Evolutionary conservation across 2,113 vertebrate species (phyloP), one percentile per base, ranked within the genome.

Genomic region (Gobio gobio): DNA sequence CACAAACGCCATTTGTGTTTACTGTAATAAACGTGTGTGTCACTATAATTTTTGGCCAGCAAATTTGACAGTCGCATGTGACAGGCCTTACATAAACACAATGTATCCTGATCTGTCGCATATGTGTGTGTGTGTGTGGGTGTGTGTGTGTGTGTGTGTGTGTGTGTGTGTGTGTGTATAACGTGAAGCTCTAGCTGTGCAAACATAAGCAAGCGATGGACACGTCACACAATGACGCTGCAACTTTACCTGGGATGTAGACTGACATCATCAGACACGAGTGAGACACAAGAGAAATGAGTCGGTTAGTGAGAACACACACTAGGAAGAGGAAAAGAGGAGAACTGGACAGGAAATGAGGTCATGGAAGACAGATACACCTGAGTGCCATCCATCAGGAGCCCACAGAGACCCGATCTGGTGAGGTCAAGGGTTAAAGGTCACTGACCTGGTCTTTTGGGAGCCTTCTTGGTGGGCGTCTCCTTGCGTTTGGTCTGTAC

Each of bases 401-500:
- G 56, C 54, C 59, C 43, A 72, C 40, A 83, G 51, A 40, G 63
- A 45, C 73, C 33, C 26, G 12, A 40, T 26, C 20, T 45, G 47
- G 13, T 33, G n/a, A 43, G 3, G 47, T 43, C 8, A 18, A 66
- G 77, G 5, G n/a, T 82, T 86, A 89, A 54, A 49, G 72, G 36
- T 51, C 63, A 82, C 96, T 94, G 92, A 99, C 98, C 98, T 92
- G 98, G 97, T 88, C 98, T 94, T 93, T 97, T 98, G 72, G 96
- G 87, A 0, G 96, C 95, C 86, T 98, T 99, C 90, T 99, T 99
- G 88, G 97, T 99, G 76, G 98, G 98, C 0, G 98, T 99, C 90
- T 99, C 97, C 87, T 99, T 99, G 93, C 98, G 96, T 88, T 99
- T 99, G 92, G 95, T 97, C 90, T 98, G 97, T 72, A 99, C 94